Conservation (phyloP, 2,888 invertebrate species). For the Erebia ligea region DNA sequence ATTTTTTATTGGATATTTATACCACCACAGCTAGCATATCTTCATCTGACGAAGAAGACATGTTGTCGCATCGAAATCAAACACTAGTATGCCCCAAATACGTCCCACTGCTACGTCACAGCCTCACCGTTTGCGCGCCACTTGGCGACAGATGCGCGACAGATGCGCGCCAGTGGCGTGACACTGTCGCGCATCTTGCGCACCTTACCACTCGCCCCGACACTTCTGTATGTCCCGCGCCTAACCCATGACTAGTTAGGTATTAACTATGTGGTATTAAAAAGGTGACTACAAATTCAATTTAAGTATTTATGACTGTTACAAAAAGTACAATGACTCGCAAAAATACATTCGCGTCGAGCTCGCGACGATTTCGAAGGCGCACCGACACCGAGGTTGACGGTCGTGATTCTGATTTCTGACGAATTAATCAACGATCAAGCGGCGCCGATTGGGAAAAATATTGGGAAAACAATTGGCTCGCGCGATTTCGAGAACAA, state of each 20-base stretch:
- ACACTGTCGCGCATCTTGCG: too few species aligned
- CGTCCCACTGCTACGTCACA: too few species aligned
- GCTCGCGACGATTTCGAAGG: background rate
- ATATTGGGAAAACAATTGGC: slow-evolving; percentile 2
- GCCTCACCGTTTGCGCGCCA: too few species aligned
- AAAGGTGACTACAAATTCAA: background rate
- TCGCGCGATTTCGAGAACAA: background rate
- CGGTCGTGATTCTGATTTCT: background rate
- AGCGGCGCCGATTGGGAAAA: background rate
- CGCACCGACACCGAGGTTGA: background rate
- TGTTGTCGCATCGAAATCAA: too few species aligned
- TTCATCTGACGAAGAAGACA: too few species aligned
- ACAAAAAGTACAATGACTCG: slow-evolving; percentile 13
- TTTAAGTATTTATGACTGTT: background rate
- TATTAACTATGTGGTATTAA: background rate
- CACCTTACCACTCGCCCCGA: too few species aligned
- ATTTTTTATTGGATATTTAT: too few species aligned
- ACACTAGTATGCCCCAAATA: too few species aligned
- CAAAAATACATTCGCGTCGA: background rate
- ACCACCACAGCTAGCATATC: too few species aligned
- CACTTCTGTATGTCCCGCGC: too few species aligned
- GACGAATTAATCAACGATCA: background rate
- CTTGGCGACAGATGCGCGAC: too few species aligned
- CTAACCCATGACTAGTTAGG: background rate
- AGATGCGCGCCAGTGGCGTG: too few species aligned